Base-by-base conservation (phyloP, 2,113 vertebrate genomes). In the Saguinus midas region DNA sequence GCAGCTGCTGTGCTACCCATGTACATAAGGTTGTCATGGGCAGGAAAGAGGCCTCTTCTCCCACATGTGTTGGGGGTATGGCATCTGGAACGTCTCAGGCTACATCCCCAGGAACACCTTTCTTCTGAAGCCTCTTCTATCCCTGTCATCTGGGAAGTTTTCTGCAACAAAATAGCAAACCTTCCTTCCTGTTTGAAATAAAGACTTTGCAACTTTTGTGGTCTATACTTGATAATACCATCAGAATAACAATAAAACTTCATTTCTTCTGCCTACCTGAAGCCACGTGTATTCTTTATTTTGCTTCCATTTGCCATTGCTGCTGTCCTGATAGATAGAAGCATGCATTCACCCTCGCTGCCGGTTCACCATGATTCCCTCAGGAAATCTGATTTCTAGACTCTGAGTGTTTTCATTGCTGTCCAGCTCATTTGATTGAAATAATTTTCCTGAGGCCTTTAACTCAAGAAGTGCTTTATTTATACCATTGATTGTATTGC, bases 21-120 rank as follows among this genome's bases (percentile, higher is more conserved):
- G 7, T 1, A 4, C 3, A 0, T 2, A 0, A 68, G 20, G 32
- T 16, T 35, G 83, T 9, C 35, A 5, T 1, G 0, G 1, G 0
- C 1, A 21, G 10, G 0, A 50, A 43, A 5, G 27, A 5, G 1
- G 9, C 57, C 21, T 58, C 57, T 37, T 48, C 17, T 52, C 50
- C 13, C 3, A 5, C 12, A 40, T 48, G 43, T 73, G 35, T 0
- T 35, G 45, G 17, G 23, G 57, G 10, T 58, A 23, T 58, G 35
- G 48, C 21, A 32, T 61, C 23, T 70, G 35, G 32, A 14, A 82
- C 27, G 16, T 13, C n/a, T 1, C 11, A 0, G 17, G 8, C 8
- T 55, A 6, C 11, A 1, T 58, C 32, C 50, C 35, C 25, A 11
- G 35, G 13, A 48, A 75, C 2, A 6, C 58, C 25, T 82, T 70